Evolutionary conservation across 1,140 invertebrate genomes (phyloP).

Genomic region (Microplitis mediator): DNA sequence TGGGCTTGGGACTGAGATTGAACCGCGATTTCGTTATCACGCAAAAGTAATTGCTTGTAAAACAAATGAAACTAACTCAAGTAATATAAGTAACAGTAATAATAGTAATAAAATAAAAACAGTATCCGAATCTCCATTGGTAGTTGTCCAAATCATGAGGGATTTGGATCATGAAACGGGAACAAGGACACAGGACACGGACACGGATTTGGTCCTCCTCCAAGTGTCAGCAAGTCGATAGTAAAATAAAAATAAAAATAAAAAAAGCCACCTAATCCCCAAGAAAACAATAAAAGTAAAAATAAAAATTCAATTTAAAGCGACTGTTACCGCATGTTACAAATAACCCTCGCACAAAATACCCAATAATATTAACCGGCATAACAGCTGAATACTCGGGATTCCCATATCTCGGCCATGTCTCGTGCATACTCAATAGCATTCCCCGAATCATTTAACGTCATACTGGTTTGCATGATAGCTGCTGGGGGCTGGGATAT

Average conservation of each 20-base stretch:
- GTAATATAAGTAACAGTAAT: not conserved
- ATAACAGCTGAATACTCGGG: not conserved
- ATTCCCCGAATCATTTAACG: constrained; percentile 1
- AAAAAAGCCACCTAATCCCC: not conserved
- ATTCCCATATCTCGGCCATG: not conserved
- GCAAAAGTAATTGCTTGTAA: not conserved
- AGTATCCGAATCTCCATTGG: not conserved
- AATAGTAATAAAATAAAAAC: not conserved
- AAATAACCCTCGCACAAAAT: not conserved
- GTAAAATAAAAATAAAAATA: too few relatives aligned
- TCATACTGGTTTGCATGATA: too few relatives aligned
- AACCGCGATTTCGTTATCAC: too few relatives aligned
- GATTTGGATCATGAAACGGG: not conserved
- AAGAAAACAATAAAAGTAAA: not conserved
- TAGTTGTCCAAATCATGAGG: not conserved
- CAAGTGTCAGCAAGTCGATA: too few relatives aligned
- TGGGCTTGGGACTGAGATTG: too few relatives aligned
- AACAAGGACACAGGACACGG: not conserved
- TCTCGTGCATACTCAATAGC: constrained; percentile 8
- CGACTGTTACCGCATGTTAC: constrained; percentile 5
- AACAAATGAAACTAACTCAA: not conserved
- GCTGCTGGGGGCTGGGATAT: too few relatives aligned
- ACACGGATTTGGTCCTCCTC: too few relatives aligned
- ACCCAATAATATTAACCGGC: not conserved
- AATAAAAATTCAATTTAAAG: not conserved